A percentile compares a stretch with the other conserved stretches of the same genome.
Evolutionary conservation across 1,140 invertebrate genomes (phyloP).

Genomic region (Idris sp.): DNA sequence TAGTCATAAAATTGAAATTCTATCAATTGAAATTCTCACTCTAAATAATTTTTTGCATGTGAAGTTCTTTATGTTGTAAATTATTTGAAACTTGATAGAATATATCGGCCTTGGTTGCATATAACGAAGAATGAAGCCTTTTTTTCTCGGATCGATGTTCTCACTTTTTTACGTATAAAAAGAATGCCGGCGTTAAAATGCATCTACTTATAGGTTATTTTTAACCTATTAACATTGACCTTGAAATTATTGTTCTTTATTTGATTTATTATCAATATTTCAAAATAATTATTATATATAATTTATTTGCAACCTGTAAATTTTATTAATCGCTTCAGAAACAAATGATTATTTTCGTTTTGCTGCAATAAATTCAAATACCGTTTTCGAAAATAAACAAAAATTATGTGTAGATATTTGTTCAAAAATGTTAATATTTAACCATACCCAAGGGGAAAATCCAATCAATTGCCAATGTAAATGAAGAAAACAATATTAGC

Average conservation of each 20-base stretch:
- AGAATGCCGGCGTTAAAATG: slow-evolving; percentile 28
- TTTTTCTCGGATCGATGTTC: slow-evolving; percentile 44
- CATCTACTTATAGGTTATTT: slow-evolving; percentile 37
- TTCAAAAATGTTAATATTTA: no score
- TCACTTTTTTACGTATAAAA: slow-evolving; percentile 40
- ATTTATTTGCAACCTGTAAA: not conserved
- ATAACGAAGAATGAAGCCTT: slow-evolving; percentile 48
- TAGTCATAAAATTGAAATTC: slow-evolving; percentile 13
- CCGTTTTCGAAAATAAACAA: no score
- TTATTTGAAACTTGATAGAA: slow-evolving; percentile 41
- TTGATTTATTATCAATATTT: not conserved
- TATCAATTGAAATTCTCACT: slow-evolving; percentile 38
- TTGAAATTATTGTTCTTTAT: slow-evolving; percentile 17
- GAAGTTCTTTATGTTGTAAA: slow-evolving; percentile 32
- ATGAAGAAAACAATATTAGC: no score
- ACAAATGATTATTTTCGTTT: no score
- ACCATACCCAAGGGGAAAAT: no score
- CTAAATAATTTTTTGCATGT: slow-evolving; percentile 17
- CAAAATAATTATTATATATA: not conserved
- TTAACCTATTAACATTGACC: slow-evolving; percentile 35
- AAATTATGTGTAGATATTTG: no score
- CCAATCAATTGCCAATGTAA: no score
- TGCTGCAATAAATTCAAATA: no score
- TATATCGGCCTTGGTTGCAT: slow-evolving; percentile 27
- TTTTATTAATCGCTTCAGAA: not conserved